Conservation (phyloP, 2,888 invertebrate genomes). For the Eupithecia insigniata region DNA sequence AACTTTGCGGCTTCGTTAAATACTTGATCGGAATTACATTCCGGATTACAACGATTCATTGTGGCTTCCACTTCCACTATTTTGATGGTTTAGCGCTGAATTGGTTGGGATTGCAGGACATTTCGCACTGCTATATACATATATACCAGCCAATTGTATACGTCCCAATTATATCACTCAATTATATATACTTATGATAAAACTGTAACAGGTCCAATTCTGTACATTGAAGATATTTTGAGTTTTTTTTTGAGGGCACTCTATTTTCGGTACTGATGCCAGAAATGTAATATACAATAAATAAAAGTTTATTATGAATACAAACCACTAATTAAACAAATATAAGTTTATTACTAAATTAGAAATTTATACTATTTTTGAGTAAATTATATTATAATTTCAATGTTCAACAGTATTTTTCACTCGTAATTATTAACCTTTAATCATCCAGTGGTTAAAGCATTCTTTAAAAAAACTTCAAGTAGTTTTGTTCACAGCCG, state of each 20-base stretch:
- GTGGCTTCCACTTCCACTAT: not conserved
- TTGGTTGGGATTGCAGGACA: not conserved
- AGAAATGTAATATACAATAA: too few relatives aligned
- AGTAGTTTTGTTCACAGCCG: not conserved
- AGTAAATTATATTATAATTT: not conserved
- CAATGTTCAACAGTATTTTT: not conserved
- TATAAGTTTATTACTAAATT: too few relatives aligned
- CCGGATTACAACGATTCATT: constrained; percentile 22
- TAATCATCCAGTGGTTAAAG: not conserved
- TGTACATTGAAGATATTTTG: too few relatives aligned
- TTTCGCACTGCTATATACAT: not conserved
- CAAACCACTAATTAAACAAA: not conserved
- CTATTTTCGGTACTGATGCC: too few relatives aligned
- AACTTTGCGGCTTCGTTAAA: constrained; percentile 34
- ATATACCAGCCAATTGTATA: too few relatives aligned
- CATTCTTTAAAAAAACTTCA: not conserved
- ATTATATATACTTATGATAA: too few relatives aligned
- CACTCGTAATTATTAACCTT: not conserved
- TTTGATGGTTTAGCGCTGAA: constrained; percentile 1
- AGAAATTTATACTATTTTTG: not conserved
- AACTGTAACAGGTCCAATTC: too few relatives aligned
- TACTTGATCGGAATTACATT: constrained; percentile 33
- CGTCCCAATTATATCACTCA: too few relatives aligned
- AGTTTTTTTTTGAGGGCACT: too few relatives aligned
- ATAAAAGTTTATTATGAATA: too few relatives aligned